Conservation (phyloP, 2,888 invertebrate species). For the Agrotis ipsilon region DNA sequence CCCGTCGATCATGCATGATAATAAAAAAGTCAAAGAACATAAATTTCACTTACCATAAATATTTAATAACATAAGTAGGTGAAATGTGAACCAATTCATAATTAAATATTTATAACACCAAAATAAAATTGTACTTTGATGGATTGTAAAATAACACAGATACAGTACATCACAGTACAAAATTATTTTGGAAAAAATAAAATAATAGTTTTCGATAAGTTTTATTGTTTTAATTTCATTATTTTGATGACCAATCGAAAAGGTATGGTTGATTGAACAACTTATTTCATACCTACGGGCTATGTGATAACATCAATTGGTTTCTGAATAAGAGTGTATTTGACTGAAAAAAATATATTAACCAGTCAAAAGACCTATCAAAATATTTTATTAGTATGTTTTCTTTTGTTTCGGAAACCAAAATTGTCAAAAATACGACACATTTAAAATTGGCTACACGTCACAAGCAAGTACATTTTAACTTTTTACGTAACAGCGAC, state of each 20-base stretch:
- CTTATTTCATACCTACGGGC: too few species aligned
- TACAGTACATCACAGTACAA: constrained; percentile 1
- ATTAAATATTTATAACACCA: background rate
- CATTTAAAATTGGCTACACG: too few species aligned
- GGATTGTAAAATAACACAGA: background rate
- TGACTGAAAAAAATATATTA: too few species aligned
- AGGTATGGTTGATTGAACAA: too few species aligned
- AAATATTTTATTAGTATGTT: too few species aligned
- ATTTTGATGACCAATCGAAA: background rate
- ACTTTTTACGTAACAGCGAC: too few species aligned
- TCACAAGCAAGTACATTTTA: too few species aligned
- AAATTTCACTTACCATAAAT: constrained; percentile 2
- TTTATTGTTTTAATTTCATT: constrained; percentile 6
- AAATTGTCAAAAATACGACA: too few species aligned
- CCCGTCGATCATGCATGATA: background rate
- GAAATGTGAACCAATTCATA: constrained; percentile 7
- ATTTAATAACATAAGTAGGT: background rate
- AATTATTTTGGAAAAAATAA: background rate
- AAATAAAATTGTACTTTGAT: constrained; percentile 9
- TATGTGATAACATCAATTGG: too few species aligned
- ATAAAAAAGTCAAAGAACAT: background rate
- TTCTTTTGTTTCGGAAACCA: too few species aligned
- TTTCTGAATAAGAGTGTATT: too few species aligned
- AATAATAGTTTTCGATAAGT: background rate
- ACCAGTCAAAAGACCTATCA: too few species aligned